Evolutionary conservation across 92 coral and sea anemone species (phyloP).

Genomic region (Paramuricea clavata): DNA sequence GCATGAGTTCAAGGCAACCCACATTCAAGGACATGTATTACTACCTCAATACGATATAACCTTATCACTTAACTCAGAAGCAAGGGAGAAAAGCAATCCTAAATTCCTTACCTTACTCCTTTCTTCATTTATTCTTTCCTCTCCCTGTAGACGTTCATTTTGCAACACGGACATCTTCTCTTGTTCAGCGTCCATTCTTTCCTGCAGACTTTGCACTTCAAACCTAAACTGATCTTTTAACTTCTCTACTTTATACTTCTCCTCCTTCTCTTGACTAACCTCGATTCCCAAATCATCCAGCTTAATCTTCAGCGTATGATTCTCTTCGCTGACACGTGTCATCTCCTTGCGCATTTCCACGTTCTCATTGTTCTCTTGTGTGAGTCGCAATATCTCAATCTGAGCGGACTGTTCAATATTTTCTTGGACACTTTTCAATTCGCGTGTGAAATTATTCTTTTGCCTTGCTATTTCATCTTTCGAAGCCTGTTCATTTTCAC

Average conservation of each 20-base stretch:
- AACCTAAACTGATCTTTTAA: slow-evolving; percentile 44
- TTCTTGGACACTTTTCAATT: neutral
- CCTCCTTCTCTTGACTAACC: slow-evolving; percentile 46
- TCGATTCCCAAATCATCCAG: slow-evolving; percentile 44
- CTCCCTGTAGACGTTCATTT: neutral
- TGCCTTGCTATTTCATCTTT: slow-evolving; percentile 18
- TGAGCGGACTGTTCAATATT: slow-evolving; percentile 17
- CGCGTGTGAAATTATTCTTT: neutral
- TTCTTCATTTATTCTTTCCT: slow-evolving; percentile 15
- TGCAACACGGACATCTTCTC: slow-evolving; percentile 23
- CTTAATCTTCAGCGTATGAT: slow-evolving; percentile 19
- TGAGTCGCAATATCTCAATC: slow-evolving; percentile 1
- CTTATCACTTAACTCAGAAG: too few species aligned
- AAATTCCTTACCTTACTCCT: slow-evolving; percentile 17
- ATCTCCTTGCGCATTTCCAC: slow-evolving; percentile 15
- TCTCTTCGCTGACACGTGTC: slow-evolving; percentile 17
- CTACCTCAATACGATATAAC: too few species aligned
- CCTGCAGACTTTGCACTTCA: slow-evolving; percentile 29
- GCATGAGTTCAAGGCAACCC: too few species aligned
- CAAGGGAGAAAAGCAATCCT: too few species aligned
- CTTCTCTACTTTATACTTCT: slow-evolving; percentile 40
- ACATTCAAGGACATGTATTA: too few species aligned
- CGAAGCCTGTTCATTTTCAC: neutral
- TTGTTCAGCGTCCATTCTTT: slow-evolving; percentile 24
- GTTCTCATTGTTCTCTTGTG: slow-evolving; percentile 14